Base-by-base conservation (phyloP, 2,888 invertebrate species). In the Heteromurus nitidus region DNA sequence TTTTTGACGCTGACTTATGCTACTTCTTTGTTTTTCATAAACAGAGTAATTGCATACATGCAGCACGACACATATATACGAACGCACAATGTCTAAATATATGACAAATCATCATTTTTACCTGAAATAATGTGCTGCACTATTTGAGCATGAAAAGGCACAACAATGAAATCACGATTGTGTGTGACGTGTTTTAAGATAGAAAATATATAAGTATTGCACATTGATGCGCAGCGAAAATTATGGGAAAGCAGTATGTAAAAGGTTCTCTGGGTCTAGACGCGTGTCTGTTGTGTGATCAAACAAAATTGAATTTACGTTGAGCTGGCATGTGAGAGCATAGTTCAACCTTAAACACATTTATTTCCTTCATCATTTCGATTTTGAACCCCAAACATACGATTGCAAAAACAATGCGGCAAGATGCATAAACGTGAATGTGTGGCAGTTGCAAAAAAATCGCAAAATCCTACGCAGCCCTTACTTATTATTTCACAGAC, bases 361-460 rank as follows among this genome's bases (percentile, higher is more conserved):
- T 75, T 75, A 75, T 75, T 75, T 65, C 18, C 65, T 65, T 74
- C n/a, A n/a, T n/a, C n/a, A n/a, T n/a, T n/a, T n/a, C n/a, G n/a
- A n/a, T n/a, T n/a, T n/a, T n/a, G n/a, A n/a, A n/a, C n/a, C n/a
- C n/a, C n/a, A n/a, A n/a, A n/a, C n/a, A n/a, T n/a, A n/a, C n/a
- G n/a, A n/a, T n/a, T n/a, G n/a, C n/a, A n/a, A n/a, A n/a, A n/a
- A n/a, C n/a, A n/a, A n/a, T n/a, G n/a, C n/a, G n/a, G n/a, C n/a
- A n/a, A n/a, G n/a, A n/a, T n/a, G n/a, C n/a, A n/a, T n/a, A n/a
- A n/a, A n/a, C n/a, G n/a, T n/a, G n/a, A n/a, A n/a, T n/a, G n/a
- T n/a, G n/a, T n/a, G n/a, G n/a, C n/a, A n/a, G n/a, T n/a, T n/a
- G n/a, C n/a, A n/a, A n/a, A n/a, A n/a, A n/a, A n/a, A n/a, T n/a